phyloP scores from a whole-genome alignment of 64 coral and sea anemone genomes.

The Stylophora pistillata region DNA sequence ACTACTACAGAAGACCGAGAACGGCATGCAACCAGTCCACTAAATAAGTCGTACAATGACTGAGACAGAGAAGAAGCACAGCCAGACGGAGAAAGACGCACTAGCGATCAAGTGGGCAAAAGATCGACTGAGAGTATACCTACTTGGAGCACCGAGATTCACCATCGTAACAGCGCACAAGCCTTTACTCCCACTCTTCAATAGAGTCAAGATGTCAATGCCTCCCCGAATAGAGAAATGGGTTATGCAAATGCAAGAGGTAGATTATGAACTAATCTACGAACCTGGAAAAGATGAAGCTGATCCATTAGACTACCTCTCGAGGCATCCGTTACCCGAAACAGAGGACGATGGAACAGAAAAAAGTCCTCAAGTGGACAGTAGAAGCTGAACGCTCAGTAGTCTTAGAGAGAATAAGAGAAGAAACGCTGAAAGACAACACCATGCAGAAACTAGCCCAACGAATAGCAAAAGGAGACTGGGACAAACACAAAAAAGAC shows the following conservation, averaged over 20 bases:
- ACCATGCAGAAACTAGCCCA: constrained; percentile 25
- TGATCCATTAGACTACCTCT: constrained; percentile 45
- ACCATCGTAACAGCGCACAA: constrained; percentile 49
- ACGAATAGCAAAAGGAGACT: constrained; percentile 57
- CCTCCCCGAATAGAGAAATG: constrained; percentile 53
- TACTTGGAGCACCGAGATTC: constrained; percentile 46
- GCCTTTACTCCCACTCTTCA: constrained; percentile 45
- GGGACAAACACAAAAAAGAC: constrained; percentile 32
- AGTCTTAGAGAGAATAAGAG: constrained; percentile 19
- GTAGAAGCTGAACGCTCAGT: too few relatives aligned
- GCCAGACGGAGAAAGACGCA: constrained; percentile 11
- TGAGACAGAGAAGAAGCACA: constrained; percentile 12
- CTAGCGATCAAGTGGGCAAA: too few relatives aligned
- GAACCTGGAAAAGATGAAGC: constrained; percentile 31
- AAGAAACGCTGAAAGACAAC: constrained; percentile 31
- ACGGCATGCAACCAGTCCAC: too few relatives aligned
- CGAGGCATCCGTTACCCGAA: constrained; percentile 46
- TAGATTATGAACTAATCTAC: constrained; percentile 46
- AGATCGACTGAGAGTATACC: constrained; percentile 54
- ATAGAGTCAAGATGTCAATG: constrained; percentile 20
- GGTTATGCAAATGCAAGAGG: constrained; percentile 63
- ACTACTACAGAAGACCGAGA: constrained; percentile 40
- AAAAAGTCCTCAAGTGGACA: constrained; percentile 34
- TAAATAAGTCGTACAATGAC: constrained; percentile 39
- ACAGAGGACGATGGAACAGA: constrained; percentile 42